Evolutionary conservation across 1,140 invertebrate genomes (phyloP).

Genomic region (Chelonus insularis): DNA sequence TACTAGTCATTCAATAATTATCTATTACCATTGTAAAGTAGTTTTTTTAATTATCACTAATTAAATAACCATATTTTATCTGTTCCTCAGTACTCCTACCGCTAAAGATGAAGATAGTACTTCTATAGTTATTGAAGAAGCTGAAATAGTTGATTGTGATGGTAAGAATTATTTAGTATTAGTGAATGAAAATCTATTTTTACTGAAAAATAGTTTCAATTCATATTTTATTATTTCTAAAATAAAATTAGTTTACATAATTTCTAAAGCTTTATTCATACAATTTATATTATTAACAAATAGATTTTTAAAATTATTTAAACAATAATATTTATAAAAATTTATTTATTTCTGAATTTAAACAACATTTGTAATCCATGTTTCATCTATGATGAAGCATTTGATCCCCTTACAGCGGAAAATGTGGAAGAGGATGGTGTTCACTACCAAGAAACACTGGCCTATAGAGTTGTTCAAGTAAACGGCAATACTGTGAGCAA

Average conservation of each 20-base stretch:
- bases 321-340: slow-evolving; percentile 2
- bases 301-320: too few species aligned
- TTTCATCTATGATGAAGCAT: slow-evolving; percentile 30
- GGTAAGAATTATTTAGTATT: slow-evolving; percentile 45
- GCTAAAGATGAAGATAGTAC: slow-evolving; percentile 47
- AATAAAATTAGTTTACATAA: too few species aligned
- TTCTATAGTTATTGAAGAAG: slow-evolving; percentile 56
- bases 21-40: not conserved
- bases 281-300: too few species aligned
- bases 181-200: too few species aligned
- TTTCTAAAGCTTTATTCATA: too few species aligned
- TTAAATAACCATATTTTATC: slow-evolving; percentile 12
- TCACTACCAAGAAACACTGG: slow-evolving; percentile 52
- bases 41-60: not conserved
- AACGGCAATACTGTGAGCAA: slow-evolving; percentile 48
- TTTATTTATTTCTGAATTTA: slow-evolving; percentile 7
- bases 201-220: too few species aligned
- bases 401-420: slow-evolving; percentile 40
- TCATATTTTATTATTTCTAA: too few species aligned
- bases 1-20: not conserved
- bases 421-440: slow-evolving; percentile 51
- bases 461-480: slow-evolving; percentile 56
- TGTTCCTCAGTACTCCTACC: slow-evolving; percentile 36
- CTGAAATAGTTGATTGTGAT: slow-evolving; percentile 58
- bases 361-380: slow-evolving; percentile 14